Evolutionary conservation across 2,797 vertebrate species (phyloP), one percentile per base, ranked within the genome.

Genomic region (Acipenser transmontanus): DNA sequence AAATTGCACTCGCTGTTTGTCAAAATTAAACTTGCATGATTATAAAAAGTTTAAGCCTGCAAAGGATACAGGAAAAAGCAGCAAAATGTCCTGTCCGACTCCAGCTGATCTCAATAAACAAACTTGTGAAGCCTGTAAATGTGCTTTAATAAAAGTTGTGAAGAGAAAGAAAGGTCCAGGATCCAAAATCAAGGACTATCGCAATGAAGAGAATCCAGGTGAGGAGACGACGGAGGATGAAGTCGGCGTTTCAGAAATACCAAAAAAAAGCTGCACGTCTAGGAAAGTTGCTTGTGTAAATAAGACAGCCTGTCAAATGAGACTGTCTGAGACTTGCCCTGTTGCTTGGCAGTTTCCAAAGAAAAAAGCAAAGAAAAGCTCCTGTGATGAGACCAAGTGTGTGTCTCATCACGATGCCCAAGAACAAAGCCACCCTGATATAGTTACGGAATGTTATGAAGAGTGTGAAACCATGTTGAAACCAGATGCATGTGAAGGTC

Each of bases 1-100:
- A 1, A 78, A 87, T 7, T 90, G 88, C 67, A 74, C 74, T 56
- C 78, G 79, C 62, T 91, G 88, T 74, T n/a, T 72, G 47, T n/a
- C 66, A 0, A 85, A 84, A 69, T 68, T 4, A 1, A 12, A 71
- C 8, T 0, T 62, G 7, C 50, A 80, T 7, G 47, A 51, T 13
- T 64, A 71, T 67, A 71, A 70, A 0, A 78, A 49, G 8, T 47
- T 50, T 0, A 72, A 78, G 0, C 56, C 63, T 3, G 64, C 2
- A 10, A 49, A 47, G 59, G 50, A 54, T 71, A 17, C 14, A 61
- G 2, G 17, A 0, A 86, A 79, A 50, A 79, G 80, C 48, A 81
- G 79, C 71, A 71, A 49, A 0, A 34, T 66, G 6, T 78, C 78
- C 4, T 68, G 81, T 50, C 80, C 78, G 12, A 72, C 73, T 61